phyloP scores from a whole-genome alignment of 2,888 invertebrate species.

The Zootermopsis nevadensis region DNA sequence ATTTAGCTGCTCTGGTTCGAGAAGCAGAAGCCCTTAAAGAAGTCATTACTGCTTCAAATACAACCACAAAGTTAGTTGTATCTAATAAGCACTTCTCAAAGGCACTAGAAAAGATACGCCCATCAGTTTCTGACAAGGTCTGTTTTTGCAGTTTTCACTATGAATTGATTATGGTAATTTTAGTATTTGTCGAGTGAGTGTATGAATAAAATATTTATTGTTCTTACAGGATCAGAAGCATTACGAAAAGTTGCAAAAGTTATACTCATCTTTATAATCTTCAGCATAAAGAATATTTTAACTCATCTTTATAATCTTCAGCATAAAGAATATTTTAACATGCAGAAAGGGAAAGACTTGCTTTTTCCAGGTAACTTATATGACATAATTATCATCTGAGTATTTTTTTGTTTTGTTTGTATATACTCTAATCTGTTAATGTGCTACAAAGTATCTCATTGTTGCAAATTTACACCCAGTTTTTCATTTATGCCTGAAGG shows the following conservation, averaged over 20 bases:
- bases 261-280: slow-evolving; percentile 57
- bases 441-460: too few relatives aligned
- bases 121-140: slow-evolving; percentile 85
- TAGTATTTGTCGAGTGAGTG: not conserved
- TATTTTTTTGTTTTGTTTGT: too few relatives aligned
- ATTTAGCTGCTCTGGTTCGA: slow-evolving; percentile 88
- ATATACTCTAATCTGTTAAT: too few relatives aligned
- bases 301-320: slow-evolving; percentile 16
- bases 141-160: slow-evolving; percentile 48
- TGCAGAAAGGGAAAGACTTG: too few relatives aligned
- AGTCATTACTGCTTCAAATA: slow-evolving; percentile 28
- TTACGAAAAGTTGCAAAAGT: slow-evolving; percentile 78
- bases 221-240: slow-evolving; percentile 74
- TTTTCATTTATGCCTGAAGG: too few relatives aligned
- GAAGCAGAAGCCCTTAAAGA: slow-evolving; percentile 88
- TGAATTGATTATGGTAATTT: slow-evolving; percentile 5
- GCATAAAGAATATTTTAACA: too few relatives aligned
- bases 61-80: slow-evolving; percentile 67
- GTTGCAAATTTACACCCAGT: too few relatives aligned
- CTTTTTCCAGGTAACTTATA: too few relatives aligned
- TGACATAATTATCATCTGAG: too few relatives aligned
- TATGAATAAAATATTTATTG: slow-evolving; percentile 35
- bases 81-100: slow-evolving; percentile 77
- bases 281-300: not conserved
- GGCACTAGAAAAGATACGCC: slow-evolving; percentile 83